Base-by-base conservation (phyloP, 2,888 invertebrate genomes). In the Lithophane ornitopus region DNA sequence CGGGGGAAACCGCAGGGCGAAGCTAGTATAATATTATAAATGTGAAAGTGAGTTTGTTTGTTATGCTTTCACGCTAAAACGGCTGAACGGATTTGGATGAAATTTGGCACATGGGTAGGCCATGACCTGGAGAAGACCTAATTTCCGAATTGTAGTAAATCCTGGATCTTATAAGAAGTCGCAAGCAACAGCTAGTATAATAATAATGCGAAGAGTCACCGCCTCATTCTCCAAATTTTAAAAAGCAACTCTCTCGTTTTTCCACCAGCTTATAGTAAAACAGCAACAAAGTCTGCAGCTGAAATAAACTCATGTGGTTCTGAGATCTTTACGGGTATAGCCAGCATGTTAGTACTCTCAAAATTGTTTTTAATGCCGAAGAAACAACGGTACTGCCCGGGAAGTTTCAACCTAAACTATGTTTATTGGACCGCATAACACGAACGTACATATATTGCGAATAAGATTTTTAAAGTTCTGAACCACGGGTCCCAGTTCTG, bases 311-410 rank as follows among this genome's bases (percentile, higher is more conserved):
- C 49, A 70, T 65, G 78, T 76, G 74, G 62, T 71, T 70, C 68
- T 62, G 84, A 85, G 58, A 86, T 90, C 82, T 90, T 90, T 90
- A 89, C 85, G 82, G 84, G 87, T 87, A 89, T 85, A 69, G 86
- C 70, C 63, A 58, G 58, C 72, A 80, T 88, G 81, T 80, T 84
- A 83, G 79, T 74, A 74, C 78, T 80, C 77, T 49, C 82, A 74
- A 72, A 80, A 87, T 87, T 80, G 88, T 86, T 84, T 84, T 86
- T 88, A 80, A 88, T 85, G 85, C 71, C 68, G 41, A 71, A 58
- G 66, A 79, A 86, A 86, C 81, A 88, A 68, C 78, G 59, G 73
- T 61, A 22, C 52, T 80, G 72, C 72, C 59, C 61, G 62, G 58
- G 26, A 87, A 87, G 78, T 88, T 87, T 73, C 74, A 71, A 70